phyloP scores from a whole-genome alignment of 2,888 invertebrate genomes.

The Ctena decussata region DNA sequence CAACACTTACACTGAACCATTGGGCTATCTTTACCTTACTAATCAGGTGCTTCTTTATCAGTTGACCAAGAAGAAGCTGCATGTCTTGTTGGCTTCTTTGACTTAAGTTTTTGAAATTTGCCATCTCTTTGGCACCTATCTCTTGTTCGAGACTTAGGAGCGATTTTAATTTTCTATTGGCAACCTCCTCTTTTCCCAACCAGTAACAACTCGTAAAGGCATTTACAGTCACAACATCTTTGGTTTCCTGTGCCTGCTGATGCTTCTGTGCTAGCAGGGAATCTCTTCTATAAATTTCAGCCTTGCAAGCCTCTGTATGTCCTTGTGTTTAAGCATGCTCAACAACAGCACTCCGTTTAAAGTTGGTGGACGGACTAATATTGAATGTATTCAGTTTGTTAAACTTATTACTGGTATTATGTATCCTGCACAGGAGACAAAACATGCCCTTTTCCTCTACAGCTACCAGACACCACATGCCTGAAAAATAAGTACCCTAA shows the following conservation, averaged over 20 bases:
- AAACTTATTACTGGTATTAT: no score
- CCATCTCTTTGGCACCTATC: slow-evolving; percentile 28
- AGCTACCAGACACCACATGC: no score
- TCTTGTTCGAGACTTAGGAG: slow-evolving; percentile 14
- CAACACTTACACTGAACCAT: slow-evolving; percentile 27
- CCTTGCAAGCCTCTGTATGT: slow-evolving; percentile 10
- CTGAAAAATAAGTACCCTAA: no score
- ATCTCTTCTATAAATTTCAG: slow-evolving; percentile 17
- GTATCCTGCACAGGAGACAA: no score
- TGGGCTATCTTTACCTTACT: slow-evolving; percentile 2
- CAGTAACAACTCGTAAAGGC: slow-evolving; percentile 39
- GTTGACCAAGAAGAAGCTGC: slow-evolving; percentile 28
- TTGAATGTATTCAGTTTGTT: slow-evolving; percentile 22
- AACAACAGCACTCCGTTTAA: slow-evolving; percentile 23
- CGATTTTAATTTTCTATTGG: slow-evolving; percentile 30
- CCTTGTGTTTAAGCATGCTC: slow-evolving; percentile 20
- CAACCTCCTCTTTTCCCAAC: slow-evolving; percentile 39
- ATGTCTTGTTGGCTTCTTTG: slow-evolving; percentile 24
- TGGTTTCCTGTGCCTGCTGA: slow-evolving; percentile 23
- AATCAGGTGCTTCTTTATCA: slow-evolving; percentile 18
- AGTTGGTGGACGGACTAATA: slow-evolving; percentile 1
- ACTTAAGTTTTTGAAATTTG: slow-evolving; percentile 31
- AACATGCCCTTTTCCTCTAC: no score
- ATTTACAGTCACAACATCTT: slow-evolving; percentile 20
- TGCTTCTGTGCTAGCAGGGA: slow-evolving; percentile 19